Conservation (phyloP, 2,797 vertebrate genomes). For the Aotus griseimembra region DNA sequence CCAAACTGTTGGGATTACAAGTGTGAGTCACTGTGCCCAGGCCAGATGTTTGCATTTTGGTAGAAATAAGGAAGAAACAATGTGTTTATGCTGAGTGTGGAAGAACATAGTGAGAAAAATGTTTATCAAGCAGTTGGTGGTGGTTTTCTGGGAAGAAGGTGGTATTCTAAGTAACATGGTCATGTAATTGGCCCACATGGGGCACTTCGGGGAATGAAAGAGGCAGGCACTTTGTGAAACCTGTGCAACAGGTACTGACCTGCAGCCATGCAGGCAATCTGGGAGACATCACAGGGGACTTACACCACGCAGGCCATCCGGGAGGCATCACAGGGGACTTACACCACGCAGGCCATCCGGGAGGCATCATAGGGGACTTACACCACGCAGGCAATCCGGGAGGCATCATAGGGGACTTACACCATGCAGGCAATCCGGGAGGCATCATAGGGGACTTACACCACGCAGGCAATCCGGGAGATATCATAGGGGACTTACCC, state of each 20-base stretch:
- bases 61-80: neutral
- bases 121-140: accelerated
- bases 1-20: neutral
- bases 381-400: accelerated
- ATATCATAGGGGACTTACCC: neutral
- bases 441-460: no score
- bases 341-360: no score
- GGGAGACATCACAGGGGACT: neutral
- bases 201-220: neutral
- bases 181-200: accelerated
- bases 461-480: accelerated
- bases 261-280: neutral
- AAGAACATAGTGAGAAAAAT: neutral
- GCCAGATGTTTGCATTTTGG: neutral
- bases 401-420: no score
- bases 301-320: accelerated
- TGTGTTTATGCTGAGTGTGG: accelerated
- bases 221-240: neutral
- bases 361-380: neutral
- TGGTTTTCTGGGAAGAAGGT: neutral
- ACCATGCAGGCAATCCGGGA: neutral
- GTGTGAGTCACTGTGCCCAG: neutral
- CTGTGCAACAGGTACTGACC: accelerated
- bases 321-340: no score
- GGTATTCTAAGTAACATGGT: accelerated